Base-by-base conservation (phyloP, 1,140 invertebrate genomes). In the Heliothis virescens region DNA sequence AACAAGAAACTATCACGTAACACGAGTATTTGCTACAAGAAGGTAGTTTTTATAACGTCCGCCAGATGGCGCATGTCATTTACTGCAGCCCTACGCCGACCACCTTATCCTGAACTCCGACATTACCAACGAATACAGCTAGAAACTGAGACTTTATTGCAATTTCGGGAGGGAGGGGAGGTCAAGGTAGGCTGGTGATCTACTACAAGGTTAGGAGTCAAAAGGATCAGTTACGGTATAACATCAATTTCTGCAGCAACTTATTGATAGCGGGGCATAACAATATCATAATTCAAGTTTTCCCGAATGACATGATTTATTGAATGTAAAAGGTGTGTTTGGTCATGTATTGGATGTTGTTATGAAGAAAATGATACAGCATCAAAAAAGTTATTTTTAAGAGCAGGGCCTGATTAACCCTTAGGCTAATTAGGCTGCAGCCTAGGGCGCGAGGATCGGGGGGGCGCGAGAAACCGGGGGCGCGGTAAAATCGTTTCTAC, bases 41-140 rank as follows among this genome's bases (percentile, higher is more conserved):
- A 91, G 92, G 91, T 92, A 77, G 88, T 87, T 94, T 91, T 94
- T 93, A 92, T 94, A 84, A 89, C 87, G 79, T 78, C 82, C 82
- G 85, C 84, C 92, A 94, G 89, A 91, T 94, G 92, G 88, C 89
- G 89, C 85, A 74, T 90, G 91, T 93, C 92, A 91, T 91, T 92
- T 91, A 88, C 80, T 90, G 87, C 89, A 90, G 55, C 84, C 86
- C 85, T 86, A 79, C 83, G 71, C 71, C 57, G 48, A 83, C 84
- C 85, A 84, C 52, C 79, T 9, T 82, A 72, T 83, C 34, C 84
- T 75, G 82, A 83, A 52, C 83, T 63, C 59, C 55, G 62, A 16
- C 48, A 18, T 52, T 63, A 29, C 15, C 53, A 47, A 52, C 72
- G 62, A 47, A 67, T 53, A 12, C 47, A 34, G 50, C 47, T 57